phyloP scores from a whole-genome alignment of 2,113 vertebrate species.

The Larimichthys crocea region DNA sequence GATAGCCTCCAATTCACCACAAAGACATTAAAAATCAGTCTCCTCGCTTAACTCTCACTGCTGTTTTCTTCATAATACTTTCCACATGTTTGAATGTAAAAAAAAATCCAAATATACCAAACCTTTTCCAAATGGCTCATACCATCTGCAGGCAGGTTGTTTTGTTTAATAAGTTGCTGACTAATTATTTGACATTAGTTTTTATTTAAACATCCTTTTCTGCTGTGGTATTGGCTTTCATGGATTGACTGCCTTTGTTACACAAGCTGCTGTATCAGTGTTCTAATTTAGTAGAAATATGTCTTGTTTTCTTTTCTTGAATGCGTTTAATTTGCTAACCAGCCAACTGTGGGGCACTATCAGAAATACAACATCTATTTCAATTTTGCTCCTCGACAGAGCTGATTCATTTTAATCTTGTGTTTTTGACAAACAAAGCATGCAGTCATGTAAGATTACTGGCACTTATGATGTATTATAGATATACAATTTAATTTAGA shows the following conservation, averaged over 20 bases:
- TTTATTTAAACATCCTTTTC: background rate
- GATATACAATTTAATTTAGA: conserved; percentile 20
- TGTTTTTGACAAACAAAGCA: background rate
- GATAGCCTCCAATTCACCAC: background rate
- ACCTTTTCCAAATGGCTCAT: background rate
- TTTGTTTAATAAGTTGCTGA: background rate
- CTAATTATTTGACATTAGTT: background rate
- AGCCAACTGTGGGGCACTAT: background rate
- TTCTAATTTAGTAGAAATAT: background rate
- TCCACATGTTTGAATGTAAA: background rate
- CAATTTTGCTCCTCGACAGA: background rate
- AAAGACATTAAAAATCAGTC: background rate
- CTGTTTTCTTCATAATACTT: background rate
- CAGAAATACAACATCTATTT: background rate
- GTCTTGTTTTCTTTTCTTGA: background rate
- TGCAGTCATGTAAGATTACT: conserved; percentile 8
- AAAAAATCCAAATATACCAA: background rate
- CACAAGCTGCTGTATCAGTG: background rate
- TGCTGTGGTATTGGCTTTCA: background rate
- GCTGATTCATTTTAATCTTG: background rate
- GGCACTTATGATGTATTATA: conserved; percentile 7
- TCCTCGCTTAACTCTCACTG: background rate
- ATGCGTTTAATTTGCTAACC: background rate
- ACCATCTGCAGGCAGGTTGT: no score
- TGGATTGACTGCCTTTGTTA: background rate